phyloP scores from a whole-genome alignment of 2,888 invertebrate species.

The Chalcis sispes region DNA sequence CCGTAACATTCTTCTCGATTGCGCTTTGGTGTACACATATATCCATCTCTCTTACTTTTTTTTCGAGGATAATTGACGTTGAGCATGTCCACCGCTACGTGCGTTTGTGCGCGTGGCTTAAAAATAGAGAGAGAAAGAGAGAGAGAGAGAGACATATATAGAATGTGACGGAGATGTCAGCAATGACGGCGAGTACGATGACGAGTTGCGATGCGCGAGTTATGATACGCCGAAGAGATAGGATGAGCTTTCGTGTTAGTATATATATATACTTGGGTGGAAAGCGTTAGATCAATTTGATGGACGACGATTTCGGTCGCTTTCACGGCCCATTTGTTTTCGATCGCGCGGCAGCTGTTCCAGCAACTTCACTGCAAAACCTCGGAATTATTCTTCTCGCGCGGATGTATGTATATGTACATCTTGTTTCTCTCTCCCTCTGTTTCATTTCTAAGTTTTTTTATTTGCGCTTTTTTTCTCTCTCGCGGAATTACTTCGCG shows the following conservation, averaged over 20 bases:
- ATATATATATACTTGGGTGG: not conserved
- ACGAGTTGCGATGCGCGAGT: constrained; percentile 22
- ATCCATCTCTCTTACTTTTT: not conserved
- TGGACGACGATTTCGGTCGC: constrained; percentile 39
- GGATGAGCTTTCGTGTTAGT: not conserved
- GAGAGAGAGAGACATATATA: not conserved
- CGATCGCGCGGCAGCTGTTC: not conserved
- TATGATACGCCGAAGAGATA: constrained; percentile 38
- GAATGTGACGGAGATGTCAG: too few relatives aligned
- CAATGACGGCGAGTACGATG: constrained; percentile 5
- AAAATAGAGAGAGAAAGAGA: not conserved
- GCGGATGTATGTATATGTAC: too few relatives aligned
- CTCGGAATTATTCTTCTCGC: too few relatives aligned
- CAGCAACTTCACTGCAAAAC: too few relatives aligned
- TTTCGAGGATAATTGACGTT: constrained; percentile 49
- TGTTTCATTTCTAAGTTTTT: too few relatives aligned
- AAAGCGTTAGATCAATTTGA: constrained; percentile 21
- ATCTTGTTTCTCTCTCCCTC: too few relatives aligned
- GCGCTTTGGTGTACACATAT: not conserved
- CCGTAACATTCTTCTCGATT: too few relatives aligned
- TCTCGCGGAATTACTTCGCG: too few relatives aligned
- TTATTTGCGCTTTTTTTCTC: too few relatives aligned
- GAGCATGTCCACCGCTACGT: constrained; percentile 47
- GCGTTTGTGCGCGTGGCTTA: not conserved
- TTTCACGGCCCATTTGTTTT: constrained; percentile 54